A percentile compares a stretch with the other conserved stretches of the same genome.
phyloP scores from a whole-genome alignment of 2,113 vertebrate species.

The Pelodiscus sinensis region DNA sequence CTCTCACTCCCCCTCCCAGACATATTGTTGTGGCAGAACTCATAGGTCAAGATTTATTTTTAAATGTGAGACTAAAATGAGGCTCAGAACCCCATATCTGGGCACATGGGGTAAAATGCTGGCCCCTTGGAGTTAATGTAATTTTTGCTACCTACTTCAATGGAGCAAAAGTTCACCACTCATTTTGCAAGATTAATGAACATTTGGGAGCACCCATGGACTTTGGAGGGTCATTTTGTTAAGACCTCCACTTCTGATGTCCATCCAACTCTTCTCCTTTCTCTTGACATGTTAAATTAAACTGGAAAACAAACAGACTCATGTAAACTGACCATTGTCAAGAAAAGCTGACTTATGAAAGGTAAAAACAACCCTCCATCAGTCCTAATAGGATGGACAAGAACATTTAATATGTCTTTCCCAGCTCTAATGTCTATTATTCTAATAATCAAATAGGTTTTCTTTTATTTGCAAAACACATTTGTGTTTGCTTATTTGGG shows the following conservation, averaged over 20 bases:
- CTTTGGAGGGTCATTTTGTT: background rate
- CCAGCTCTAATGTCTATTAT: background rate
- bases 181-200: background rate
- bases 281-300: background rate
- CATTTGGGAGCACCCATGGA: background rate
- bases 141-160: background rate
- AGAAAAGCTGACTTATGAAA: background rate
- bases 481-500: background rate
- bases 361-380: background rate
- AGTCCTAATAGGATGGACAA: background rate
- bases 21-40: background rate
- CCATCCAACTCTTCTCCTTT: background rate
- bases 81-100: background rate
- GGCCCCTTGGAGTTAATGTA: background rate
- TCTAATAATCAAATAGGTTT: background rate
- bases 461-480: background rate
- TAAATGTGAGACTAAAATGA: background rate
- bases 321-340: background rate
- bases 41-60: background rate
- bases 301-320: background rate
- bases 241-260: background rate
- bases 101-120: background rate
- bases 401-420: background rate
- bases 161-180: background rate
- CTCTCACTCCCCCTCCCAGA: no score